These are phyloP conservation scores for Pagrus major DNA, from an alignment of 2,113 vertebrate species.

Conservation along the genomic window DNA sequence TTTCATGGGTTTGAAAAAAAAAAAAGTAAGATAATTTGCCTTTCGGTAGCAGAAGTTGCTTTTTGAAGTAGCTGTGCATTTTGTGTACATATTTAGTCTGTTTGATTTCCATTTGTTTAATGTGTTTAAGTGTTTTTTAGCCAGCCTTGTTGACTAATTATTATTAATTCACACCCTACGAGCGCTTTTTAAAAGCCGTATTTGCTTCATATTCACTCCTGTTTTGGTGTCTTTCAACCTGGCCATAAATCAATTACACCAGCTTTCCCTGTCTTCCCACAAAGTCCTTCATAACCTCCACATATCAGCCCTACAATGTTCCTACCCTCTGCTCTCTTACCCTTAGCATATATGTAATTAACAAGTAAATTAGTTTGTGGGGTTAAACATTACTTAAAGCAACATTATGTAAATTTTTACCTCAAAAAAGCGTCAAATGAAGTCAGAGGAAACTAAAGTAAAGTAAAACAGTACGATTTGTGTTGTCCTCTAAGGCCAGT, in stretches of 20 bases:
- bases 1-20: slow-evolving; percentile 3
- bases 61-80: neutral
- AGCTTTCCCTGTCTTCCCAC: slow-evolving; percentile 27
- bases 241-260: slow-evolving; percentile 9
- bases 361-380: neutral
- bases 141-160: neutral
- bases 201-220: neutral
- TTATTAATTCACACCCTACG: neutral
- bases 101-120: neutral
- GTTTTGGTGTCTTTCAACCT: slow-evolving; percentile 21
- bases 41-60: slow-evolving; percentile 1
- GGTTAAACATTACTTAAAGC: no score
- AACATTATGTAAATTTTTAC: no score
- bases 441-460: no score
- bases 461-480: no score
- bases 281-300: slow-evolving; percentile 4
- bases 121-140: neutral
- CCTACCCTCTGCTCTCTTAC: neutral
- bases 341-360: neutral
- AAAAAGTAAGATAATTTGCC: neutral
- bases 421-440: no score
- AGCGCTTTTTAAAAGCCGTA: neutral
- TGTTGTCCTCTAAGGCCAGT: no score
- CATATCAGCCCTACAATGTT: neutral
- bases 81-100: slow-evolving; percentile 4